These are phyloP conservation scores for Eira barbara DNA, from an alignment of 2,113 vertebrate species.

Conservation along the genomic window DNA sequence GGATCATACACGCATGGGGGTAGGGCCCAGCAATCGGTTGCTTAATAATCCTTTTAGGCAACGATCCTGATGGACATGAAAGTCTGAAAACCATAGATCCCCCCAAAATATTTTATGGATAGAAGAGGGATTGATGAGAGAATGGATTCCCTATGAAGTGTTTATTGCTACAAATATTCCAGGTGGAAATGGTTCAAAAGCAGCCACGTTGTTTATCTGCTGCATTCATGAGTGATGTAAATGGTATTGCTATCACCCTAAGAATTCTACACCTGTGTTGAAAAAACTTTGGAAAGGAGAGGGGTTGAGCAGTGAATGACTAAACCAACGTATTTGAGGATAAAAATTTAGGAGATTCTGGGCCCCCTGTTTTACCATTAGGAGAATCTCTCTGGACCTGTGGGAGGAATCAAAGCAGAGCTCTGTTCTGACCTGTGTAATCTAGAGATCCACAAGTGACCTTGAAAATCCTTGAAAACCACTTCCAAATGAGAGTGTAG, in stretches of 20 bases:
- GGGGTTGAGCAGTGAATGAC: neutral
- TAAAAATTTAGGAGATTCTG: neutral
- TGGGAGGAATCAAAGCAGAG: neutral
- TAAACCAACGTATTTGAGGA: neutral
- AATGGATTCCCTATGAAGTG: neutral
- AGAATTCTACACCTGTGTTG: neutral
- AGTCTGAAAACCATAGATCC: neutral
- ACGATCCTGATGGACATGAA: neutral
- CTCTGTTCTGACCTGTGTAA: neutral
- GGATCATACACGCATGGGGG: neutral
- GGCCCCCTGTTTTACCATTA: neutral
- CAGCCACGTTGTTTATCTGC: neutral
- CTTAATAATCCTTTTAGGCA: neutral
- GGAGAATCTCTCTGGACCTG: neutral
- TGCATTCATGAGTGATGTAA: neutral
- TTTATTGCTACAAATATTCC: neutral
- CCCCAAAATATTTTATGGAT: neutral
- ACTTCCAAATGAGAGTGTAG: neutral
- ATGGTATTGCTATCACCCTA: neutral
- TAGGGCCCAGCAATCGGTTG: neutral
- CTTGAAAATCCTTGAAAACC: neutral
- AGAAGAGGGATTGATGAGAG: neutral
- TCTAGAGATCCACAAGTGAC: neutral
- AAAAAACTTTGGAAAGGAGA: neutral
- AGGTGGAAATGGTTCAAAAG: neutral